Evolutionary conservation across 1,140 invertebrate genomes (phyloP).

Genomic region (Macrostomum lignano): DNA sequence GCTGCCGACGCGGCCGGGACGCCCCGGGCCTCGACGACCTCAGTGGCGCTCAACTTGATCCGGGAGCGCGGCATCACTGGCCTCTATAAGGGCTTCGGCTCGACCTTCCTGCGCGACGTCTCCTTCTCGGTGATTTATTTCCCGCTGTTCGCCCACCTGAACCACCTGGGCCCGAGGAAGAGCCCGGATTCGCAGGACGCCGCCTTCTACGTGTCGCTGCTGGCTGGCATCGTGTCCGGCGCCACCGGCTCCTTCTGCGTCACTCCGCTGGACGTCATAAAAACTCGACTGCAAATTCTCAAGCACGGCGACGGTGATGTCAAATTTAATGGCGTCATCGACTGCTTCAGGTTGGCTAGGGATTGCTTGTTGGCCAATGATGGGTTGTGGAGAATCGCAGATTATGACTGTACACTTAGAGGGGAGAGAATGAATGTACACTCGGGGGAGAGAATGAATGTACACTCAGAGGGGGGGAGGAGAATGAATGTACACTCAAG

Average conservation of each 20-base stretch:
- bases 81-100: constrained; percentile 69
- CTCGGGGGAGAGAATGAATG: no score
- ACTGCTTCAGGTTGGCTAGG: constrained; percentile 46
- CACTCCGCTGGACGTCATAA: constrained; percentile 59
- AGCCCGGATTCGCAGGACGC: constrained; percentile 37
- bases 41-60: constrained; percentile 46
- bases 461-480: no score
- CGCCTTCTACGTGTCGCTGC: constrained; percentile 64
- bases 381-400: no score
- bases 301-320: constrained; percentile 56
- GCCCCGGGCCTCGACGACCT: constrained; percentile 45
- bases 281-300: constrained; percentile 46
- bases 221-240: constrained; percentile 60
- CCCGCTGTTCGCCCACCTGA: constrained; percentile 73
- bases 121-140: constrained; percentile 94
- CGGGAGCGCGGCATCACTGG: constrained; percentile 58
- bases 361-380: no score
- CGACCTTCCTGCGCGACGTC: constrained; percentile 68
- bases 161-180: constrained; percentile 37
- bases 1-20: constrained; percentile 2
- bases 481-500: no score
- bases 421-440: no score
- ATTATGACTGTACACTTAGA: no score
- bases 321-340: constrained; percentile 53
- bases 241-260: constrained; percentile 58